phyloP scores from a whole-genome alignment of 2,888 invertebrate species.

The Macropis europaea region DNA sequence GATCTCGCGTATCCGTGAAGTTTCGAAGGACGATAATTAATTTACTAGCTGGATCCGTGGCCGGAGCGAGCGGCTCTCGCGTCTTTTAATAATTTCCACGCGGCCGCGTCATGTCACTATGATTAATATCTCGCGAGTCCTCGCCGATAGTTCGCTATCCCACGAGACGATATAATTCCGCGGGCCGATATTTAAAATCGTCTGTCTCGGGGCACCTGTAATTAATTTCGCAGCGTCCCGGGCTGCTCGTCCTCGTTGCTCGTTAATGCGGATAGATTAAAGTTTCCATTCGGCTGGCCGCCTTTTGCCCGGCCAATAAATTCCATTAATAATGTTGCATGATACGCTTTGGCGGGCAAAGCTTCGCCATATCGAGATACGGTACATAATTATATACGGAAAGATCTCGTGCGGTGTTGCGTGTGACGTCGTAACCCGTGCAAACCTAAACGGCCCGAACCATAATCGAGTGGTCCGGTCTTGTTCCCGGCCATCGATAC shows the following conservation, averaged over 20 bases:
- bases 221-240: background rate
- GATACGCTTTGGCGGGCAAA: conserved; percentile 19
- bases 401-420: conserved; percentile 40
- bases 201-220: too few relatives aligned
- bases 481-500: conserved; percentile 74
- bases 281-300: conserved; percentile 20
- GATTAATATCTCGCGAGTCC: conserved; percentile 9
- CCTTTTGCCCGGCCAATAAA: conserved; percentile 24
- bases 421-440: conserved; percentile 41
- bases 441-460: conserved; percentile 18
- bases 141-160: background rate
- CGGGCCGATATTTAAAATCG: conserved; percentile 6
- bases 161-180: background rate
- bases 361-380: conserved; percentile 19
- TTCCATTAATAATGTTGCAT: conserved; percentile 49
- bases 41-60: background rate
- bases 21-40: conserved; percentile 10
- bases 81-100: conserved; percentile 6
- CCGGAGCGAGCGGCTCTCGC: background rate
- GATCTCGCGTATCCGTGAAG: background rate
- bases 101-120: background rate
- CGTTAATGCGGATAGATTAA: conserved; percentile 34
- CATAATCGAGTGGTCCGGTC: conserved; percentile 48
- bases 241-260: background rate
- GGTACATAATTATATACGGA: conserved; percentile 37